Percentiles rank a stretch among this genome's conserved stretches.
Conservation (phyloP, 1,140 invertebrate species). For the Trinorchestia longiramus region DNA sequence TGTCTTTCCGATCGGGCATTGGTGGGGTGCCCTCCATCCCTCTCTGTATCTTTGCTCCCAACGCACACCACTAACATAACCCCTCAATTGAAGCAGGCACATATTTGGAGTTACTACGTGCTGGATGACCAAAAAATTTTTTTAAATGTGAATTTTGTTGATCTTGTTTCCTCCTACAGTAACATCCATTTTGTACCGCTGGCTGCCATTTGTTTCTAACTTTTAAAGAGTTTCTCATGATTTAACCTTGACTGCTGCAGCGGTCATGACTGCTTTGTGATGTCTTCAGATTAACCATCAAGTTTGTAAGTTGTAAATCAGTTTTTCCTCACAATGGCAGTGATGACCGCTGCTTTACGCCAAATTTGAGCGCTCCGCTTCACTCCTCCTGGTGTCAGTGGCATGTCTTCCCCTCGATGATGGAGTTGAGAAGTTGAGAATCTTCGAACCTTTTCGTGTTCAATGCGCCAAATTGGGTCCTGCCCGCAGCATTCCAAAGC, state of each 20-base stretch:
- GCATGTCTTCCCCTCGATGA: neutral
- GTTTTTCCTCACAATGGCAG: neutral
- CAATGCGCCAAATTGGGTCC: slow-evolving; percentile 10
- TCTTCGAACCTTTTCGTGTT: neutral
- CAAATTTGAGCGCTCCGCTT: neutral
- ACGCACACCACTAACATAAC: slow-evolving; percentile 24
- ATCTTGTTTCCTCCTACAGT: slow-evolving; percentile 15
- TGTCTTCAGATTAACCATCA: slow-evolving; percentile 3
- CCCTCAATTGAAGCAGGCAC: slow-evolving; percentile 24
- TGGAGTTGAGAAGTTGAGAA: neutral
- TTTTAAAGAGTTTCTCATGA: slow-evolving; percentile 11
- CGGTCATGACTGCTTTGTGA: slow-evolving; percentile 11
- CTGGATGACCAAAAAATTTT: slow-evolving; percentile 33
- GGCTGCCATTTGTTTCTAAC: neutral
- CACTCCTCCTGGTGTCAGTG: neutral
- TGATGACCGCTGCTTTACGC: slow-evolving; percentile 14
- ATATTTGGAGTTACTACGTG: slow-evolving; percentile 34
- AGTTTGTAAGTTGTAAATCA: slow-evolving; percentile 22
- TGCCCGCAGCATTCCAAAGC: slow-evolving; percentile 20
- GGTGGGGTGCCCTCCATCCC: slow-evolving; percentile 11
- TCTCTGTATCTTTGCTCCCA: neutral
- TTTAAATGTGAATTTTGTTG: slow-evolving; percentile 9
- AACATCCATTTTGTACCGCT: slow-evolving; percentile 34
- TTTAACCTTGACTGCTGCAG: neutral
- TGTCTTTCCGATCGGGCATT: slow-evolving; percentile 22